Evolutionary conservation across 2,113 vertebrate species (phyloP).

Genomic region (Sminthopsis crassicaudata): DNA sequence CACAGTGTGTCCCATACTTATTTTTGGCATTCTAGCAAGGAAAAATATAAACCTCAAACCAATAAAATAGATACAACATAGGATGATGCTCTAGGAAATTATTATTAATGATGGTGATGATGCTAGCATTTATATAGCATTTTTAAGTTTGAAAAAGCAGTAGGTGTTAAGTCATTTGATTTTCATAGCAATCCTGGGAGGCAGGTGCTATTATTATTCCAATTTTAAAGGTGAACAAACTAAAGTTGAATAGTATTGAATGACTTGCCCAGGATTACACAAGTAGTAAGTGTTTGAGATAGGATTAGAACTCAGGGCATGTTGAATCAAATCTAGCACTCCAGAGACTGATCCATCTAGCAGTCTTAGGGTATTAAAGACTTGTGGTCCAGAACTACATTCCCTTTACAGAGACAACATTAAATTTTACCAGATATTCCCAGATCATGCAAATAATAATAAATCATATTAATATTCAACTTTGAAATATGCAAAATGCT

Average conservation of each 20-base stretch:
- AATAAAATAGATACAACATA: background rate
- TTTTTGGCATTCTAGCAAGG: background rate
- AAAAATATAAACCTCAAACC: background rate
- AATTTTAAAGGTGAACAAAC: background rate
- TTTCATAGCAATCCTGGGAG: background rate
- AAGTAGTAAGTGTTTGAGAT: background rate
- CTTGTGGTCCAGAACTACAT: background rate
- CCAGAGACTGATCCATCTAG: background rate
- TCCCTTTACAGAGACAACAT: background rate
- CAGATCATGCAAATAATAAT: background rate
- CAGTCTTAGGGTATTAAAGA: background rate
- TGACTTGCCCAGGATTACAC: background rate
- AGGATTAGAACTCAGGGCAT: background rate
- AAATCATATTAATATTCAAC: background rate
- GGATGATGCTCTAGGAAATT: background rate
- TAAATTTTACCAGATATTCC: background rate
- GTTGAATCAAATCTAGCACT: background rate
- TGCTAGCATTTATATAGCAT: background rate
- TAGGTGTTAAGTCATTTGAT: background rate
- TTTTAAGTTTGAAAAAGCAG: background rate
- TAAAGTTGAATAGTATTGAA: background rate
- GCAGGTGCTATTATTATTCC: background rate
- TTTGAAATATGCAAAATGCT: background rate
- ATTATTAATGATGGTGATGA: background rate
- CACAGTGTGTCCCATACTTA: background rate